Conservation (phyloP, 2,113 vertebrate genomes). For the Motacilla tschutschensis region DNA sequence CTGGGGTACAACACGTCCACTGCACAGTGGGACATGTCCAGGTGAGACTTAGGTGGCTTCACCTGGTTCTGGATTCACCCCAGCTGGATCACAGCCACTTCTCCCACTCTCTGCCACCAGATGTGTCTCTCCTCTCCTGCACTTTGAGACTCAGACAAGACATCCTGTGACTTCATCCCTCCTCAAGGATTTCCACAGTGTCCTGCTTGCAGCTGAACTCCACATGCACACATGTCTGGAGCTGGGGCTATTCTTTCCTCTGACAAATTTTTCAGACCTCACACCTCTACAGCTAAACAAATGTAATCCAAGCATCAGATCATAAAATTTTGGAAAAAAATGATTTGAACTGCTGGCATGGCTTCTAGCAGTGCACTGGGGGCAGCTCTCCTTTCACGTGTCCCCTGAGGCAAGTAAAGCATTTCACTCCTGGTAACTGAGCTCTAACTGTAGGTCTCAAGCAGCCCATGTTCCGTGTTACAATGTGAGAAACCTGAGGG, state of each 20-base stretch:
- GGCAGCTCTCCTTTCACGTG: constrained; percentile 21
- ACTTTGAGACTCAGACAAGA: neutral
- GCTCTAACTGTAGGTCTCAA: constrained; percentile 3
- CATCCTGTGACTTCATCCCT: neutral
- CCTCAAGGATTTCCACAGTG: neutral
- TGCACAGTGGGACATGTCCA: neutral
- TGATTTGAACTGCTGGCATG: constrained; percentile 26
- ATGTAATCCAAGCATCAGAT: constrained; percentile 46
- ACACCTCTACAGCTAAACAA: constrained; percentile 34
- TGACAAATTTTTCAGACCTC: constrained; percentile 46
- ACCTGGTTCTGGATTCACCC: neutral
- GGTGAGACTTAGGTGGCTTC: neutral
- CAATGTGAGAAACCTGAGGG: constrained; percentile 25
- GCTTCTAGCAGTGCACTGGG: neutral
- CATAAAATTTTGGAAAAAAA: constrained; percentile 51
- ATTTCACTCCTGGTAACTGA: constrained; percentile 52
- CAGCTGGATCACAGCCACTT: neutral
- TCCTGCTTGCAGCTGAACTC: constrained; percentile 4
- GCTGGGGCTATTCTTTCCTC: neutral
- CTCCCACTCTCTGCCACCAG: neutral
- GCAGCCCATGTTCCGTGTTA: neutral
- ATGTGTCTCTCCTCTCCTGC: neutral
- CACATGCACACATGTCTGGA: neutral
- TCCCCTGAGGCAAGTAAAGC: constrained; percentile 28
- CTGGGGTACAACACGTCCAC: neutral